Conservation (phyloP, 2,888 invertebrate species). For the Eupeodes latifasciatus region DNA sequence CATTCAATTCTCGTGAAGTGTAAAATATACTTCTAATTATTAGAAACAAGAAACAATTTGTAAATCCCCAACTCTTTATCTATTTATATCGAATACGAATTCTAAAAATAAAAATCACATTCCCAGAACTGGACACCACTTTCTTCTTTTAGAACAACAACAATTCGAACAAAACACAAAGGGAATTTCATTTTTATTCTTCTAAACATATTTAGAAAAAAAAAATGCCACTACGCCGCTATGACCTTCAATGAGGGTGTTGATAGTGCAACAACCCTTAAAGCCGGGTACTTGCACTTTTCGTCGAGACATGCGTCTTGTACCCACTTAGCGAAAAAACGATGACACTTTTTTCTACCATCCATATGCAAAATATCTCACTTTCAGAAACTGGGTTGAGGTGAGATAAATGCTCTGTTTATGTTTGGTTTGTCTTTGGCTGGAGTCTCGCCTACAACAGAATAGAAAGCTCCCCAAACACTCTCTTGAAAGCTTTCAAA, state of each 20-base stretch:
- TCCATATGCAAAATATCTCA: slow-evolving; percentile 22
- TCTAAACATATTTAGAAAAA: neutral
- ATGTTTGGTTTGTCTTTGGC: neutral
- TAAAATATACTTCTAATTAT: neutral
- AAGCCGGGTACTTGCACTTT: slow-evolving; percentile 76
- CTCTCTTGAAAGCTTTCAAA: slow-evolving; percentile 44
- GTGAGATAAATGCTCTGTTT: neutral
- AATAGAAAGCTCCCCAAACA: slow-evolving; percentile 53
- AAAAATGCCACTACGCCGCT: slow-evolving; percentile 18
- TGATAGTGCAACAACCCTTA: slow-evolving; percentile 71
- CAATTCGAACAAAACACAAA: neutral
- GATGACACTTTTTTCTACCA: neutral
- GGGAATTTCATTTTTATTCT: neutral
- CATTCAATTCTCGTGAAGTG: slow-evolving; percentile 1
- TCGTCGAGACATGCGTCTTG: slow-evolving; percentile 70
- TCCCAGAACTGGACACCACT: slow-evolving; percentile 60
- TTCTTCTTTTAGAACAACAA: slow-evolving; percentile 17
- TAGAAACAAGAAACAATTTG: neutral
- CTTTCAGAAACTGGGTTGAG: slow-evolving; percentile 28
- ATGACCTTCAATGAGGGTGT: slow-evolving; percentile 68
- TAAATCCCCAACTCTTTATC: slow-evolving; percentile 44
- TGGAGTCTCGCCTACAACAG: slow-evolving; percentile 11
- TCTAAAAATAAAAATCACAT: slow-evolving; percentile 54
- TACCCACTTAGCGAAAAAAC: neutral
- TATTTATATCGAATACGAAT: slow-evolving; percentile 61